phyloP scores from a whole-genome alignment of 37 sponge, comb jelly and placozoan species.

The Hexactinellida sp. region DNA sequence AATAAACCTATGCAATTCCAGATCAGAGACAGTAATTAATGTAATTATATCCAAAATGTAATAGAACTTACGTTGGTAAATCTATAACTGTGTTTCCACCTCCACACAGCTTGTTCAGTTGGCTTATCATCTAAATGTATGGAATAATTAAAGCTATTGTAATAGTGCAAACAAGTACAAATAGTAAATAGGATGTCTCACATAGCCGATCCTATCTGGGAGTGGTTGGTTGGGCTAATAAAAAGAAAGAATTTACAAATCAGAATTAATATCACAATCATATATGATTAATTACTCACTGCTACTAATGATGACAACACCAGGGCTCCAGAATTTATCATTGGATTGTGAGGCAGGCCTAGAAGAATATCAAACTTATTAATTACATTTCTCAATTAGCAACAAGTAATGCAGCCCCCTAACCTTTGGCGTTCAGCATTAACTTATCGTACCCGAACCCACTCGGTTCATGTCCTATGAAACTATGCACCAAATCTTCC shows the following conservation, averaged over 20 bases:
- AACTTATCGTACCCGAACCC: constrained; percentile 46
- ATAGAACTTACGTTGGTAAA: not conserved
- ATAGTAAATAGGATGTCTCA: not conserved
- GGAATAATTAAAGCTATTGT: not conserved
- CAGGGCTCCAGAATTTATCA: constrained; percentile 63
- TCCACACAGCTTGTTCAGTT: not conserved
- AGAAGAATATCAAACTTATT: not conserved
- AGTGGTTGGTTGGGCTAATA: constrained; percentile 18
- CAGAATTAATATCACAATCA: not conserved
- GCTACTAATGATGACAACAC: constrained; percentile 25
- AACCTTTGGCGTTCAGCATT: constrained; percentile 32
- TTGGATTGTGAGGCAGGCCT: constrained; percentile 62
- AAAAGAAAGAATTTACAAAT: not conserved
- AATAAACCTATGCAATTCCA: too few relatives aligned
- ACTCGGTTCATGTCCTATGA: constrained; percentile 80
- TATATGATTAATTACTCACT: not conserved
- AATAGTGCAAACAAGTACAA: not conserved
- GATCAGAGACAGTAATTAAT: too few relatives aligned
- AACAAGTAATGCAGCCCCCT: not conserved
- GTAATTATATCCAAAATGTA: not conserved
- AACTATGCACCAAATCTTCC: constrained; percentile 27
- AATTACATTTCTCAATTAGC: not conserved
- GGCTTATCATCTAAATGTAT: not conserved
- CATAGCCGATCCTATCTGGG: constrained; percentile 20
- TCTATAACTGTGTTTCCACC: not conserved